Conservation (phyloP, 2,113 vertebrate species). For the Rhea americana region DNA sequence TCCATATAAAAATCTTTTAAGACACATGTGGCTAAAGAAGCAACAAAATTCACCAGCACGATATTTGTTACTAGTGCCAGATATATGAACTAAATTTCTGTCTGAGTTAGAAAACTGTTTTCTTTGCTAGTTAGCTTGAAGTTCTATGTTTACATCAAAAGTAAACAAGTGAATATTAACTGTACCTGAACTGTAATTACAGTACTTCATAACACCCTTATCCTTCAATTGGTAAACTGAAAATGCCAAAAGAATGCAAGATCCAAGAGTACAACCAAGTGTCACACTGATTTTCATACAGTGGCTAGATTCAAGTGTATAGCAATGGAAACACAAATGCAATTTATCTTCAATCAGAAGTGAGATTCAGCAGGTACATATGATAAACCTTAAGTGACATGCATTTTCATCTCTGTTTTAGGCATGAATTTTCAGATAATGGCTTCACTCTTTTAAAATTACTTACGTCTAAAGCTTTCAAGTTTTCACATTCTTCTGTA, state of each 20-base stretch:
- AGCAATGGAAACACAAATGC: background rate
- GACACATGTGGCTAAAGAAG: background rate
- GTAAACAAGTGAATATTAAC: background rate
- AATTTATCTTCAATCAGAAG: background rate
- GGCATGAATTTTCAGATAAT: background rate
- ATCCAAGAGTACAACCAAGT: background rate
- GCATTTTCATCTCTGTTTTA: background rate
- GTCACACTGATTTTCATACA: background rate
- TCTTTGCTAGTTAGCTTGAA: background rate
- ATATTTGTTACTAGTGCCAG: background rate
- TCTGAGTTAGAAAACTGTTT: slow-evolving; percentile 3
- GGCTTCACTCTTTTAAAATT: background rate
- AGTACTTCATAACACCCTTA: background rate
- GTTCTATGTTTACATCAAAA: slow-evolving; percentile 1
- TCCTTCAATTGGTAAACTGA: background rate
- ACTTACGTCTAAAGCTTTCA: background rate
- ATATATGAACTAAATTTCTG: background rate
- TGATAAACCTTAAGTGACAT: background rate
- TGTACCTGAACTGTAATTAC: slow-evolving; percentile 11
- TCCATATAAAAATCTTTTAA: background rate
- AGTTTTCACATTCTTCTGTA: background rate
- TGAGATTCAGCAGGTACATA: background rate
- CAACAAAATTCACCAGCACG: background rate
- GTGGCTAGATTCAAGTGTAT: background rate
- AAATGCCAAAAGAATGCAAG: background rate